Percentiles rank a stretch among this genome's conserved stretches.
phyloP scores from a whole-genome alignment of 2,797 vertebrate species.

The Semaprochilodus insignis region DNA sequence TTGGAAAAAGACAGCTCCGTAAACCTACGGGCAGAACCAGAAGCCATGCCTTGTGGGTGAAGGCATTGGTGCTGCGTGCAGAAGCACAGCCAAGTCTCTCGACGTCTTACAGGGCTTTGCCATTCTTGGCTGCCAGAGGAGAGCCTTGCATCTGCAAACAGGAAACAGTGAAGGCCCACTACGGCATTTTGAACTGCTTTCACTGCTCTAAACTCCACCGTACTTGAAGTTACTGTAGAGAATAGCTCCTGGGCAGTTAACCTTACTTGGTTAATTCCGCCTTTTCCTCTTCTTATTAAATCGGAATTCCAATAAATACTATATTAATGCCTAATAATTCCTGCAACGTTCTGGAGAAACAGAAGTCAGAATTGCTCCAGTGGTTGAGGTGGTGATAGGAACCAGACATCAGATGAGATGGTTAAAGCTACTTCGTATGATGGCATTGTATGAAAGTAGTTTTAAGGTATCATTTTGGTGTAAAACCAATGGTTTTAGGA shows the following conservation, averaged over 20 bases:
- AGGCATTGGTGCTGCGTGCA: not conserved
- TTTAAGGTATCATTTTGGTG: too few relatives aligned
- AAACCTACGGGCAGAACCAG: constrained; percentile 22
- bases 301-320: too few relatives aligned
- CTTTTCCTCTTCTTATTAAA: too few relatives aligned
- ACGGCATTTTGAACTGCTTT: not conserved
- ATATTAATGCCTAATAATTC: too few relatives aligned
- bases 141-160: not conserved
- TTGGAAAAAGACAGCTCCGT: constrained; percentile 24
- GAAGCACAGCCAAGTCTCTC: not conserved
- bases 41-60: not conserved
- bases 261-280: too few relatives aligned
- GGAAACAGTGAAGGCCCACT: not conserved
- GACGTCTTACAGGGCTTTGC: not conserved
- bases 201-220: not conserved
- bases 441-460: too few relatives aligned
- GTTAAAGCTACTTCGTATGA: too few relatives aligned
- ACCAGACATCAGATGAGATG: too few relatives aligned
- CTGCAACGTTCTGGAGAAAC: too few relatives aligned
- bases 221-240: not conserved
- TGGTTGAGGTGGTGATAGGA: too few relatives aligned
- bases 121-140: not conserved
- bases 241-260: not conserved
- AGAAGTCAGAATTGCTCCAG: too few relatives aligned
- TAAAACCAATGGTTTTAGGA: too few relatives aligned